These are phyloP conservation scores for Sylvietta virens DNA, from an alignment of 2,113 vertebrate genomes.

Conservation along the genomic window DNA sequence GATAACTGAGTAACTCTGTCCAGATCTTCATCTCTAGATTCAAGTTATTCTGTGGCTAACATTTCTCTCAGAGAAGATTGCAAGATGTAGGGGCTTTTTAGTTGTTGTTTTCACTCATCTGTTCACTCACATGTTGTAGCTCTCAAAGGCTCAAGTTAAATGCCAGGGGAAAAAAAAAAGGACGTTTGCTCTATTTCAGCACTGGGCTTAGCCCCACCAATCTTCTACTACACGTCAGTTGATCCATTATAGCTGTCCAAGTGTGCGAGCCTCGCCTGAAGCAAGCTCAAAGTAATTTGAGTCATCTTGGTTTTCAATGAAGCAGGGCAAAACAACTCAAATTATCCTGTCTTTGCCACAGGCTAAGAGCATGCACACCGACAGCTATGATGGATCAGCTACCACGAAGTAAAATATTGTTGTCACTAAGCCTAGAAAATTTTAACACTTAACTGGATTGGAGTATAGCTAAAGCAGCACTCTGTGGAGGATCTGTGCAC, in stretches of 20 bases:
- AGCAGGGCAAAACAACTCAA: constrained; percentile 40
- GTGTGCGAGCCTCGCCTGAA: background rate
- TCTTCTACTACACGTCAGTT: background rate
- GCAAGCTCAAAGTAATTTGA: constrained; percentile 36
- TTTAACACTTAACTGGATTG: background rate
- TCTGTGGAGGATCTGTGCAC: background rate
- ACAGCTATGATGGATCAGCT: constrained; percentile 39
- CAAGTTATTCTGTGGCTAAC: background rate
- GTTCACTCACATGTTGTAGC: background rate
- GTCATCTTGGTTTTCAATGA: constrained; percentile 41
- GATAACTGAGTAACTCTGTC: background rate
- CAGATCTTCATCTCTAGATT: background rate
- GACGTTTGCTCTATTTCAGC: background rate
- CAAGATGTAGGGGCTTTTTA: background rate
- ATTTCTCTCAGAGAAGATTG: background rate
- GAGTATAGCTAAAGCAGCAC: background rate
- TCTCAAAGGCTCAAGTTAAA: background rate
- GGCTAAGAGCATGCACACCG: background rate
- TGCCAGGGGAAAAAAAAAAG: background rate
- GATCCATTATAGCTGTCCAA: constrained; percentile 17
- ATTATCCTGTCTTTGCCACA: background rate
- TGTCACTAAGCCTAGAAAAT: background rate
- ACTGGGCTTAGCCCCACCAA: background rate
- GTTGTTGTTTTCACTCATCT: background rate
- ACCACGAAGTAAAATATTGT: background rate